phyloP scores from a whole-genome alignment of 2,888 invertebrate genomes.

The Aleiodes leptofemur region DNA sequence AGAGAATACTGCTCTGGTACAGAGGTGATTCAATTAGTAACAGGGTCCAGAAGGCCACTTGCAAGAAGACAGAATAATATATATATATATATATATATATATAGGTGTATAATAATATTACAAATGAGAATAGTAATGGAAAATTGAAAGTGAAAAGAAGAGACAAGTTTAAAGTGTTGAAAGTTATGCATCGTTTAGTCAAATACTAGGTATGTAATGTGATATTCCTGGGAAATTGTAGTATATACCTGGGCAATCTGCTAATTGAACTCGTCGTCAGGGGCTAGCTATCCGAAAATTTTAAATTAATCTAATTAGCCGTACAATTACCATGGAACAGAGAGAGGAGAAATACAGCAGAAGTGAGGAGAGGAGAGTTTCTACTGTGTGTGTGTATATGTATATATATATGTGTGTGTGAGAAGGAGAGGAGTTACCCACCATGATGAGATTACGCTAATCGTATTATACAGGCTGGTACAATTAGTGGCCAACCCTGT shows the following conservation, averaged over 20 bases:
- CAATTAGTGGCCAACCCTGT: constrained; percentile 63
- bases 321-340: constrained; percentile 64
- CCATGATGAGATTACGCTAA: constrained; percentile 68
- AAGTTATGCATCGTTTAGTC: constrained; percentile 42
- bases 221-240: constrained; percentile 42
- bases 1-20: constrained; percentile 51
- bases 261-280: constrained; percentile 55
- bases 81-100: background rate
- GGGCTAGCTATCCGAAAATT: constrained; percentile 64
- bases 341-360: background rate
- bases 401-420: background rate
- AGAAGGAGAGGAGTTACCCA: constrained; percentile 14
- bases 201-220: constrained; percentile 45
- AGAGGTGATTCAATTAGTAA: constrained; percentile 63
- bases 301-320: constrained; percentile 71
- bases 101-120: background rate
- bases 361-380: no score
- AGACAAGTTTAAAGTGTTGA: constrained; percentile 37
- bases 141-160: constrained; percentile 24
- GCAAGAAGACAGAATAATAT: constrained; percentile 9
- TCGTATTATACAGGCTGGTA: constrained; percentile 68
- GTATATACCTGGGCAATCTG: constrained; percentile 52
- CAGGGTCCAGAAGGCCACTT: background rate
- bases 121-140: constrained; percentile 9
- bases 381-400: background rate